A percentile compares a stretch with the other conserved stretches of the same genome.
Conservation (phyloP, 1,140 invertebrate genomes). For the Sitobion miscanthi region DNA sequence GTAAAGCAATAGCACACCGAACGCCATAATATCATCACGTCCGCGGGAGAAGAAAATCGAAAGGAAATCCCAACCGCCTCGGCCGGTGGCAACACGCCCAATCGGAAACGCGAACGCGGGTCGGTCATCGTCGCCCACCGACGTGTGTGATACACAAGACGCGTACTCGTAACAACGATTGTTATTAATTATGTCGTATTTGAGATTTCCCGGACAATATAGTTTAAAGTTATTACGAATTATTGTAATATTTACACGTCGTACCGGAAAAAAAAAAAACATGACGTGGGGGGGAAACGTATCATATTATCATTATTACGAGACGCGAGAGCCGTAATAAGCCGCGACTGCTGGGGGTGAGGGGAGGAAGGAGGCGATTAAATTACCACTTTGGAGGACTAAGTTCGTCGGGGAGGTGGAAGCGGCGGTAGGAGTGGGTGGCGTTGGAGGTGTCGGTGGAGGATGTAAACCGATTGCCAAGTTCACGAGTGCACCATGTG, state of each 20-base stretch:
- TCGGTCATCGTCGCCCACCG: no score
- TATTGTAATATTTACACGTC: no score
- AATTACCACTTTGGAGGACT: not conserved
- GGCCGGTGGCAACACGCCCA: not conserved
- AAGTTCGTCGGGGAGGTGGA: not conserved
- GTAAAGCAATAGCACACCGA: not conserved
- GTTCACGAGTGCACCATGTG: not conserved
- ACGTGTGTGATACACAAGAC: no score
- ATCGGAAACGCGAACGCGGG: not conserved
- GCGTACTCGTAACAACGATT: no score
- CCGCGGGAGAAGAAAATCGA: not conserved
- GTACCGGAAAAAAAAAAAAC: not conserved
- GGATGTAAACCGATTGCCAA: slow-evolving; percentile 34
- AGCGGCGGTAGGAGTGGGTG: not conserved
- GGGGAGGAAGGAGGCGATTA: not conserved
- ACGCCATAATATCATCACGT: not conserved
- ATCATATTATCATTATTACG: no score
- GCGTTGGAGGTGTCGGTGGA: not conserved
- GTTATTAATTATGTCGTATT: no score
- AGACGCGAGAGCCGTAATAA: not conserved
- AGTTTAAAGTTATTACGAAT: no score
- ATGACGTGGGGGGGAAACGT: not conserved
- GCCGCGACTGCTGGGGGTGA: not conserved
- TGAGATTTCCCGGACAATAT: not conserved
- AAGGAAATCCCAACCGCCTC: not conserved